Conservation (phyloP, 2,797 vertebrate species). For the Neopelma chrysocephalum region DNA sequence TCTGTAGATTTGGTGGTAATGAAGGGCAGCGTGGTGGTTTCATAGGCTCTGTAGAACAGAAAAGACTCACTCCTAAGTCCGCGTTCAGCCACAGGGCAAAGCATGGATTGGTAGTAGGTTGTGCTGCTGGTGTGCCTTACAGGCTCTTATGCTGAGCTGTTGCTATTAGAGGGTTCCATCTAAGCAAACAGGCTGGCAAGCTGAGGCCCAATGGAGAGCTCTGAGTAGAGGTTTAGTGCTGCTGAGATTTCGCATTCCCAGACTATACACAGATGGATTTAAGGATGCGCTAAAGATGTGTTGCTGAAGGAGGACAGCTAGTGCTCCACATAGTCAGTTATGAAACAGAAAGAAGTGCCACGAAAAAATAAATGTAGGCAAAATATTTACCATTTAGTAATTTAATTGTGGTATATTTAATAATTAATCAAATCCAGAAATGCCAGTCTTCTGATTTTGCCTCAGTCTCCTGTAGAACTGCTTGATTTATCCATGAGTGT, state of each 20-base stretch:
- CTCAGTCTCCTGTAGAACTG: not conserved
- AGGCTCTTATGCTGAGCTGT: not conserved
- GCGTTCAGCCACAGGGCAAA: not conserved
- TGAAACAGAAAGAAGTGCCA: not conserved
- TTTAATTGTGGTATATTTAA: not conserved
- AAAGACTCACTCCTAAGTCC: fast-evolving
- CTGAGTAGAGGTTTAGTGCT: not conserved
- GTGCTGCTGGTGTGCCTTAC: not conserved
- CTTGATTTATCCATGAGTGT: not conserved
- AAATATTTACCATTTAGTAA: not conserved
- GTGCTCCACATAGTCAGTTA: not conserved
- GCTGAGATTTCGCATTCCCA: not conserved
- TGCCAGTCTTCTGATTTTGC: not conserved
- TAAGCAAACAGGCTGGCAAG: not conserved
- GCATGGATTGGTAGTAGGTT: not conserved
- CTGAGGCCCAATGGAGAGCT: not conserved
- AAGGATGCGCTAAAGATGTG: not conserved
- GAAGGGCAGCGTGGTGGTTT: not conserved
- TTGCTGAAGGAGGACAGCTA: not conserved
- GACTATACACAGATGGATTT: fast-evolving
- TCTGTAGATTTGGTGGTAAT: not conserved
- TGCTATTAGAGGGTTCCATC: not conserved
- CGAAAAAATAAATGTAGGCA: not conserved
- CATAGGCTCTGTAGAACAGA: not conserved
- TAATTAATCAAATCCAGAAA: not conserved